phyloP scores from a whole-genome alignment of 1,140 invertebrate genomes.

The Lutraria rhynchaena region DNA sequence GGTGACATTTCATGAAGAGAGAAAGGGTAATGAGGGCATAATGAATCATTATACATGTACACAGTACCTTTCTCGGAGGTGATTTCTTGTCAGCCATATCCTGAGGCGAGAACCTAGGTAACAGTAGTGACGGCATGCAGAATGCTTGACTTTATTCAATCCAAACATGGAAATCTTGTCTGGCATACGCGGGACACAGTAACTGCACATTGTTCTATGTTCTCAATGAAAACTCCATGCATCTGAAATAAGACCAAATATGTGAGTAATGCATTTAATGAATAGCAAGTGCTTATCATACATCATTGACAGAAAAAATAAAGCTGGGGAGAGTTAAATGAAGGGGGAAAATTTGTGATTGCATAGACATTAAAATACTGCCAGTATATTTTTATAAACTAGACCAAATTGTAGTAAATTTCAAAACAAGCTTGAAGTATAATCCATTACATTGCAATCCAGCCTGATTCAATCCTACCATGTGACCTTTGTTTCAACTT shows the following conservation, averaged over 20 bases:
- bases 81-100: constrained; percentile 81
- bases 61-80: constrained; percentile 77
- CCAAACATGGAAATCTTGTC: constrained; percentile 22
- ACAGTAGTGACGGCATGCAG: constrained; percentile 76
- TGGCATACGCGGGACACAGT: background rate
- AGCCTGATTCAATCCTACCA: no score
- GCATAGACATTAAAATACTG: background rate
- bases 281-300: background rate
- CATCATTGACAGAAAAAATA: background rate
- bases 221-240: constrained; percentile 22
- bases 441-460: no score
- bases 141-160: constrained; percentile 39
- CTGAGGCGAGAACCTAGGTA: constrained; percentile 68
- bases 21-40: no score
- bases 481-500: no score
- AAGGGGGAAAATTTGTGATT: background rate
- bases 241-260: constrained; percentile 13
- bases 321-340: background rate
- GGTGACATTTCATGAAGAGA: no score
- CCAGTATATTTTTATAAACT: background rate
- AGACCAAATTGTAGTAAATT: background rate
- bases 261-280: background rate
- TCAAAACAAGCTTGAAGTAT: background rate
- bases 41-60: background rate
- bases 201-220: constrained; percentile 7